Percentiles rank a stretch among this genome's conserved stretches.
Conservation (phyloP, 2,888 invertebrate genomes). For the Melanophora roralis region DNA sequence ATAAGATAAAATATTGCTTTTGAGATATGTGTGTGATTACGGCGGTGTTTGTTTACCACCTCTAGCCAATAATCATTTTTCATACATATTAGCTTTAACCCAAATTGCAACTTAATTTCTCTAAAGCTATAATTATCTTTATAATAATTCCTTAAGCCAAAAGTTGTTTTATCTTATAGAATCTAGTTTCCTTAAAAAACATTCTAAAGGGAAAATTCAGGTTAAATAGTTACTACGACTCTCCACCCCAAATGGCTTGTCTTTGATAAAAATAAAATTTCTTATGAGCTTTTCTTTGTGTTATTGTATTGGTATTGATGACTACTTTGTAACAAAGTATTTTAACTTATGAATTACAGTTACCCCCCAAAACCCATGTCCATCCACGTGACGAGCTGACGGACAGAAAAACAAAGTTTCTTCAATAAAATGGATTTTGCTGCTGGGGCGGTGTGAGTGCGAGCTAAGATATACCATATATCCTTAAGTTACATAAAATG, state of each 20-base stretch:
- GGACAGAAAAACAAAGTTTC: slow-evolving; percentile 28
- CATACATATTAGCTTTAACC: background rate
- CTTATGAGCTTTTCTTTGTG: background rate
- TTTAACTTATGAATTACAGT: slow-evolving; percentile 58
- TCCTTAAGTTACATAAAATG: slow-evolving; percentile 31
- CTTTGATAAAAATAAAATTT: slow-evolving; percentile 54
- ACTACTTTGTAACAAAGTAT: slow-evolving; percentile 43
- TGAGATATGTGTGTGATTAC: background rate
- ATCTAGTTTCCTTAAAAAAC: too few relatives aligned
- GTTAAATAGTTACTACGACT: too few relatives aligned
- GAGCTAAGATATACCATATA: background rate
- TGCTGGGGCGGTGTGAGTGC: background rate
- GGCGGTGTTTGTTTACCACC: background rate
- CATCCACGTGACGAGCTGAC: slow-evolving; percentile 1
- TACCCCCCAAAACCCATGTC: slow-evolving; percentile 12
- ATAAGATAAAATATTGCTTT: slow-evolving; percentile 1
- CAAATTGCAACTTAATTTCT: too few relatives aligned
- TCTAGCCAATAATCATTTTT: background rate
- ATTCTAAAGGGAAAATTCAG: too few relatives aligned
- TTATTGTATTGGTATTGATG: slow-evolving; percentile 30
- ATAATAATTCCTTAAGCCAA: too few relatives aligned
- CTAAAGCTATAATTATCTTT: too few relatives aligned
- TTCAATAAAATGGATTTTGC: slow-evolving; percentile 34
- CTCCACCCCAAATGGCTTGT: slow-evolving; percentile 19
- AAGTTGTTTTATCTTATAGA: too few relatives aligned